Base-by-base conservation (phyloP, 2,797 vertebrate species). In the Pseudochaenichthys georgianus region DNA sequence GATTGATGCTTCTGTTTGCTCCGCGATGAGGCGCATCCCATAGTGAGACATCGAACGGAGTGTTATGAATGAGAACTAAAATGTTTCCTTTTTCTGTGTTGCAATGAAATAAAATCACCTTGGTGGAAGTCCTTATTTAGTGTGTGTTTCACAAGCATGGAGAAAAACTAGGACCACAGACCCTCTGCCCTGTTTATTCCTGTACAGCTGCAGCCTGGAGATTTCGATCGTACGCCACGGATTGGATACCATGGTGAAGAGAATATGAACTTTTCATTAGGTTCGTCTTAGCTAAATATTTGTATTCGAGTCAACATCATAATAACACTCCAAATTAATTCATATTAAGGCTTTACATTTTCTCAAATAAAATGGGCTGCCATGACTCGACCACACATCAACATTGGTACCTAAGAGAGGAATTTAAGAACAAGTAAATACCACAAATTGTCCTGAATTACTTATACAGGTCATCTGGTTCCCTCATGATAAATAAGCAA, bases 331-430 rank as follows among this genome's bases (percentile, higher is more conserved):
- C 8, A 51, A 53, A 64, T 38, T 34, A 23, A 59, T 54, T 75
- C 54, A 34, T 12, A 64, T 69, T 74, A 60, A 79, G 47, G 65
- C 65, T 43, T 69, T 28, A 46, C 48, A 53, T 23, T 65, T 53
- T n/a, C 31, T 51, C 4, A 60, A 28, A 52, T 12, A 52, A 51
- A 41, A 45, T 0, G 15, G 16, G 59, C 21, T 23, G 15, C 42
- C 58, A 55, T 9, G 64, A 59, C 62, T 28, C 28, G 28, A 28
- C 28, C 28, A 28, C 28, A 59, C 9, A 9, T 50, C 2, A 6
- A 28, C 43, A 13, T 31, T 28, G 28, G 28, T 28, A 28, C 28
- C 28, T 5, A 28, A 28, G 4, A 28, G 16, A 55, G n/a, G 43
- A 57, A 9, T 34, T n/a, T 23, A 31, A 43, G 21, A 8, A 19